Evolutionary conservation across 2,797 vertebrate genomes (phyloP), one percentile per base, ranked within the genome.

Genomic region (Acrossocheilus fasciatus): DNA sequence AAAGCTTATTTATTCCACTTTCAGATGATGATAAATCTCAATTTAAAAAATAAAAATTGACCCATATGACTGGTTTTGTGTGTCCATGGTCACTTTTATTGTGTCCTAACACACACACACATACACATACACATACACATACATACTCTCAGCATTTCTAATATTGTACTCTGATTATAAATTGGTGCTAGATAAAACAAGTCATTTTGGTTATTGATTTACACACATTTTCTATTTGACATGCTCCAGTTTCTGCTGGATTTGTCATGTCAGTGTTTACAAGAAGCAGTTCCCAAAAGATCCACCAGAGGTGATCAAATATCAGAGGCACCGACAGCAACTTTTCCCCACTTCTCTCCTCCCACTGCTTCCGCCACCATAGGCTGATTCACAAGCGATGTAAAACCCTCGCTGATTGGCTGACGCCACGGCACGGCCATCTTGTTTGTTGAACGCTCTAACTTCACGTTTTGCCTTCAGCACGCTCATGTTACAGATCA

Each of bases 361-460:
- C 89, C 87, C 85, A 88, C 92, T 52, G n/a, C 36, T 84, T 87
- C 77, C 90, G 81, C 89, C 80, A 81, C 90, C 92, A 89, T 64
- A 41, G 85, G 89, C 91, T 91, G 91, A 91, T 92, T 91, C 92
- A 92, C 83, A 34, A 74, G 66, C 83, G 84, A 94, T 92, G 93
- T 94, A 93, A 95, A 93, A 87, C 92, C 89, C 90, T 88, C 83
- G 90, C 91, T 77, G 94, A 96, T 96, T 96, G 95, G 96, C 94
- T 94, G 91, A 78, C 74, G 87, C 88, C 43, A 2, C 76, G 62
- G 90, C 92, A 93, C 95, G 94, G 95, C 96, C 96, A 96, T 96
- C 94, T 96, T 96, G 94, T 95, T 93, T 88, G 89, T 90, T 69
- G 90, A 89, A 90, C 91, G 85, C 91, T 93, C 91, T 89, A 91